Percentiles rank a stretch among this genome's conserved stretches.
These are phyloP conservation scores for Phortica okadai DNA, from an alignment of 2,888 invertebrate species.

Conservation along the genomic window DNA sequence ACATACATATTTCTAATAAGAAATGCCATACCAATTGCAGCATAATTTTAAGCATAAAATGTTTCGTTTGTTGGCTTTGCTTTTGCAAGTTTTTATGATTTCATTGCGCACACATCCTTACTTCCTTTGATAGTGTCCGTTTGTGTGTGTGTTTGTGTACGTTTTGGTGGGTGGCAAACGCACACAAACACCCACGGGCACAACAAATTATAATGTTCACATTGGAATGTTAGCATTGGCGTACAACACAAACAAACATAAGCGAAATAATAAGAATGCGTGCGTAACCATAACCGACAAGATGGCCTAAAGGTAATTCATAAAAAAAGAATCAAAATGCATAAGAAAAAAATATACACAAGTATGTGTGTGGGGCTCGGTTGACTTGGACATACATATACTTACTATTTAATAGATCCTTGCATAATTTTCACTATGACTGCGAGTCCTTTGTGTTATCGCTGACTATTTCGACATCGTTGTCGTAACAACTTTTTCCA, in stretches of 20 bases:
- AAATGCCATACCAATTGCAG: slow-evolving; percentile 10
- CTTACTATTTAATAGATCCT: slow-evolving; percentile 58
- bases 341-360: not conserved
- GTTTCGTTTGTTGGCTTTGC: slow-evolving; percentile 21
- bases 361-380: slow-evolving; percentile 28
- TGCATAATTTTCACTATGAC: slow-evolving; percentile 55
- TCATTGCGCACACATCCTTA: slow-evolving; percentile 35
- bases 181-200: slow-evolving; percentile 60
- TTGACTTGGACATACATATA: slow-evolving; percentile 50
- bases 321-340: slow-evolving; percentile 27
- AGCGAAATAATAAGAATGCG: slow-evolving; percentile 29
- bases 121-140: not conserved
- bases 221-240: slow-evolving; percentile 50
- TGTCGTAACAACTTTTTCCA: not conserved
- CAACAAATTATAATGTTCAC: slow-evolving; percentile 64
- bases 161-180: not conserved
- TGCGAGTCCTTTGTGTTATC: slow-evolving; percentile 60
- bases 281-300: slow-evolving; percentile 5
- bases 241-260: slow-evolving; percentile 35
- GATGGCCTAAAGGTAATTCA: slow-evolving; percentile 35
- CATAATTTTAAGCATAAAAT: slow-evolving; percentile 18
- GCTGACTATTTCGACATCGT: slow-evolving; percentile 59
- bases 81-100: slow-evolving; percentile 62
- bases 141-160: not conserved
- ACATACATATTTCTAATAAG: slow-evolving; percentile 12